Evolutionary conservation across 2,113 vertebrate species (phyloP).

Genomic region (Rallus limicola): DNA sequence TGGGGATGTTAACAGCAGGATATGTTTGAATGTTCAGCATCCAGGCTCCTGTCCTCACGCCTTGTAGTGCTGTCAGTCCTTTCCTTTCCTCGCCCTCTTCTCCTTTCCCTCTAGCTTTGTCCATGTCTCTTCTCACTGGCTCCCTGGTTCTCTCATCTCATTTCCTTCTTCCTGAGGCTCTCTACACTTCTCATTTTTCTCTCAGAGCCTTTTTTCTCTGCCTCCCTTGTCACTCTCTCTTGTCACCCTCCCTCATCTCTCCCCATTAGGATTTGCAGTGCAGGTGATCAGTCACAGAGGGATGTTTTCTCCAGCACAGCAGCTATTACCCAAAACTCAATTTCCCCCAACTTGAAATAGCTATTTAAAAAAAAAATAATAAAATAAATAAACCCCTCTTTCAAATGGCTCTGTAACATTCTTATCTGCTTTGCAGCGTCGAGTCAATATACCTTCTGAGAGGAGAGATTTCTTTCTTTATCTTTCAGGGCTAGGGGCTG

Average conservation of each 20-base stretch:
- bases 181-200: background rate
- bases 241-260: conserved; percentile 39
- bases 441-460: conserved; percentile 24
- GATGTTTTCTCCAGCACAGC: conserved; percentile 40
- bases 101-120: background rate
- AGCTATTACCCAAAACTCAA: conserved; percentile 73
- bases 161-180: background rate
- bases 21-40: background rate
- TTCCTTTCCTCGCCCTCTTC: background rate
- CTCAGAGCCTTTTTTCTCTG: background rate
- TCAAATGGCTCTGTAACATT: conserved; percentile 46
- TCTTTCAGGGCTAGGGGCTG: conserved; percentile 42
- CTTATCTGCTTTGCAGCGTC: conserved; percentile 29
- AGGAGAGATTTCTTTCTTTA: conserved; percentile 54
- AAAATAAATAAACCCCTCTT: background rate
- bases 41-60: background rate
- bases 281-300: conserved; percentile 67
- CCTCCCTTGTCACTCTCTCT: conserved; percentile 45
- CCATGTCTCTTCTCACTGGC: background rate
- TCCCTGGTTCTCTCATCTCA: background rate
- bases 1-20: background rate
- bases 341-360: conserved; percentile 54
- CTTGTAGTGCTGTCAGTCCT: background rate
- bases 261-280: conserved; percentile 43
- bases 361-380: background rate